These are phyloP conservation scores for Zele albiditarsus DNA, from an alignment of 2,888 invertebrate genomes.

Conservation along the genomic window DNA sequence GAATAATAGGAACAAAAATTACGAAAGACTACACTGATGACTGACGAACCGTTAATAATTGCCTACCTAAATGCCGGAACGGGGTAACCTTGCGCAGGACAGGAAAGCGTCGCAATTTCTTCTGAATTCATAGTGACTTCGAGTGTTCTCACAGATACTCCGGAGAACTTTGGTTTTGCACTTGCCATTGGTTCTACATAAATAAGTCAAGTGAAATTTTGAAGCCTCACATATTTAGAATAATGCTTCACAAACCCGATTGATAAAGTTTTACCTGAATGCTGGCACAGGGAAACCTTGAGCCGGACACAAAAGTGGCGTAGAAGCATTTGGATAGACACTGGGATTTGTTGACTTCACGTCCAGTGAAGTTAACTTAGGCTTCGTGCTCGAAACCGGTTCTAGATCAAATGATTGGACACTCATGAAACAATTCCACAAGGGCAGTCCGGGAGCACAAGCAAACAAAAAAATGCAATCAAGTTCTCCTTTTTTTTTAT, in stretches of 20 bases:
- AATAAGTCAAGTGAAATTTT: constrained; percentile 28
- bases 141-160: constrained; percentile 63
- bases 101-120: constrained; percentile 73
- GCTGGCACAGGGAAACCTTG: constrained; percentile 83
- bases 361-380: constrained; percentile 74
- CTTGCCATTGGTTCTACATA: constrained; percentile 82
- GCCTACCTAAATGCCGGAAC: constrained; percentile 73
- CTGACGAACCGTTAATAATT: constrained; percentile 38
- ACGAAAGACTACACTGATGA: constrained; percentile 8
- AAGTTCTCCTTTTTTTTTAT: constrained; percentile 50
- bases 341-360: constrained; percentile 66
- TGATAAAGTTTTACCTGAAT: constrained; percentile 77
- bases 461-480: constrained; percentile 18
- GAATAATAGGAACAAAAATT: neutral
- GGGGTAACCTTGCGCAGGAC: constrained; percentile 77
- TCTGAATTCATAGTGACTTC: constrained; percentile 64
- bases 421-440: constrained; percentile 26
- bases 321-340: constrained; percentile 67
- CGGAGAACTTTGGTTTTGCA: constrained; percentile 78
- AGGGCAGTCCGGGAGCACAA: neutral
- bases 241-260: neutral
- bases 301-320: constrained; percentile 79
- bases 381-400: constrained; percentile 75
- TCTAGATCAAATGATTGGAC: constrained; percentile 67
- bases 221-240: neutral